Base-by-base conservation (phyloP, 1,140 invertebrate species). In the Caenorhabditis tropicalis region DNA sequence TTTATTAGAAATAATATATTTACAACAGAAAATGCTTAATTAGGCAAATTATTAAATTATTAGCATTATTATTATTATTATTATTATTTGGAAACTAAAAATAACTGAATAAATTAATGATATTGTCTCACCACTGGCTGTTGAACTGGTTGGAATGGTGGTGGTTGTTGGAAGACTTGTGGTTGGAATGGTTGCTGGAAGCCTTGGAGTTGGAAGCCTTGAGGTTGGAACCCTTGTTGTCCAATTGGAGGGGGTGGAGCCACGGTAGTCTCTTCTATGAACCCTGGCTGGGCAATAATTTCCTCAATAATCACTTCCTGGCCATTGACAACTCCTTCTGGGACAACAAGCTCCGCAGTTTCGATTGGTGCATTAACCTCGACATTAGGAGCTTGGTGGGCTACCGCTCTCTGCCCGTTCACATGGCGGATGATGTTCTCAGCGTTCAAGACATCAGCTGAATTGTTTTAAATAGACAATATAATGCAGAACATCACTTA, bases 271-370 rank as follows among this genome's bases (percentile, higher is more conserved):
- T 74, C 36, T 43, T 74, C 1, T 10, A 74, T 86, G 19, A 88
- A 65, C 21, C 88, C 87, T 84, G 85, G 39, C n/a, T 82, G 48
- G 12, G 87, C 88, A 2, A 58, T 21, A 24, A 88, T 81, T 56
- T 88, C 87, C 33, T 89, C 81, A 58, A 88, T 81, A 29, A 88
- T 82, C 4, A 88, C 88, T 60, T 89, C 85, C 43, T 74, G 65
- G 39, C 36, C 33, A 31, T 88, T 87, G 6, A 65, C 83, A 36
- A 88, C 80, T 39, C 46, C 51, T 51, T 6, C 31, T 85, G 79
- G 48, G 39, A 51, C 49, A 31, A 36, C 27, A 21, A 27, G 33
- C 27, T 56, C 15, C 21, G 48, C 56, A 24, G 83, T 9, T 24
- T 79, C 51, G 36, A 48, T 24, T 29, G 56, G 33, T 19, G 74